Evolutionary conservation across 2,797 vertebrate genomes (phyloP), one percentile per base, ranked within the genome.

Genomic region (Sternotherus odoratus): DNA sequence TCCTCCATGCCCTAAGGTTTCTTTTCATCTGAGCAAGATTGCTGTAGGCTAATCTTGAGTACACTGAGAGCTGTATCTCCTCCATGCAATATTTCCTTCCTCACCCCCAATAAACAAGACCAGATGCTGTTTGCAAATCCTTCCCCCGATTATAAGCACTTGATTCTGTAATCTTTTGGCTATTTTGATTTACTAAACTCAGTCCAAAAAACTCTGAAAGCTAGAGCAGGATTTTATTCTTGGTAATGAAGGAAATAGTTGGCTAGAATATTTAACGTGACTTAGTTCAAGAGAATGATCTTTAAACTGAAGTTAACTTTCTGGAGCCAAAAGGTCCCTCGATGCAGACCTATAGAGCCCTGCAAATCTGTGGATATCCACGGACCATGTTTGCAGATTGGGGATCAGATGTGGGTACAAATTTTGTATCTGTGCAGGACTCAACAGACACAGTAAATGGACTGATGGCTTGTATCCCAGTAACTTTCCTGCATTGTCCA

Each of bases 161-260:
- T 23, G 28, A 6, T 88, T 83, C 86, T 82, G 50, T 90, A 81
- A 95, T 39, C 56, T 85, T 82, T 88, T 90, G 88, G 87, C 74
- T 87, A 2, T 17, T 95, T 90, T 50, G 5, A 56, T 60, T 53
- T 57, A 24, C 69, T 81, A 56, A 85, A 50, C 72, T 84, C 24
- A 8, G 57, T 69, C 88, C 69, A 28, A 12, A 0, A 9, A 33
- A 33, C 86, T 86, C 91, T 46, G 92, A 90, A 43, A 84, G 87
- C 79, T 56, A 3, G 33, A 82, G 77, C 3, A 39, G 69, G 79
- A 69, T 28, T 5, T 36, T 50, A 6, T 57, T 72, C 85, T 95
- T 16, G 1, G 53, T 36, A 57, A 49, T 8, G 53, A 30, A 91
- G 28, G 74, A 89, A 78, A 19, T 15, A 23, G 60, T 95, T 94